A percentile compares a stretch with the other conserved stretches of the same genome.
These are phyloP conservation scores for Onychomys arenicola DNA, from an alignment of 2,797 vertebrate genomes.

Conservation along the genomic window DNA sequence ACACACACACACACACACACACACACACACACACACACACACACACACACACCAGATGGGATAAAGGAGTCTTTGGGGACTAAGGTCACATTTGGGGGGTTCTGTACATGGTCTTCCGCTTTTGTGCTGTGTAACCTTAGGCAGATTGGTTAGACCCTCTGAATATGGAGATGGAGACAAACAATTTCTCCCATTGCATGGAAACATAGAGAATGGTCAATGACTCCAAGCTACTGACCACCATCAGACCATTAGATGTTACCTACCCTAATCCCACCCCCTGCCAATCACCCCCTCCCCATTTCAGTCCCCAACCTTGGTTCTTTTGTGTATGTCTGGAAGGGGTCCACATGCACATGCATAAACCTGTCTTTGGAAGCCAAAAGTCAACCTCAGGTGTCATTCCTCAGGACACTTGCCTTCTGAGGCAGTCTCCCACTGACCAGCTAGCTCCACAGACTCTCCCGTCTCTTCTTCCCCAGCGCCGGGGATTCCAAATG, in stretches of 20 bases:
- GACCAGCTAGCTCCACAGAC: not conserved
- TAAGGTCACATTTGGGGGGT: not conserved
- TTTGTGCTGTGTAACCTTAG: not conserved
- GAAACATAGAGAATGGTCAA: too few relatives aligned
- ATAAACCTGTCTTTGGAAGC: not conserved
- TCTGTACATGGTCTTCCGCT: not conserved
- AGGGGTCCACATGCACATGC: not conserved
- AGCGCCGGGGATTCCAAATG: not conserved
- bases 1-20: not conserved
- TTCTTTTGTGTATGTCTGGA: not conserved
- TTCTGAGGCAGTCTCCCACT: not conserved
- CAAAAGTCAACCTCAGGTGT: not conserved
- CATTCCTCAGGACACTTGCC: not conserved
- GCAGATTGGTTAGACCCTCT: not conserved
- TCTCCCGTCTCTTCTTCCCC: not conserved
- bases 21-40: not conserved
- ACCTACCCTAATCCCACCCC: not conserved
- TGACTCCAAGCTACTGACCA: not conserved
- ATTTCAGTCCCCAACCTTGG: not conserved
- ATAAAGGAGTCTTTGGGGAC: not conserved
- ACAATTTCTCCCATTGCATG: accelerated
- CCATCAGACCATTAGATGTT: not conserved
- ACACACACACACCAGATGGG: not conserved
- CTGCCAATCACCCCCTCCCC: accelerated
- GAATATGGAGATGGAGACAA: not conserved